A percentile compares a stretch with the other conserved stretches of the same genome.
These are phyloP conservation scores for Stenurella melanura DNA, from an alignment of 2,888 invertebrate species.

Conservation along the genomic window DNA sequence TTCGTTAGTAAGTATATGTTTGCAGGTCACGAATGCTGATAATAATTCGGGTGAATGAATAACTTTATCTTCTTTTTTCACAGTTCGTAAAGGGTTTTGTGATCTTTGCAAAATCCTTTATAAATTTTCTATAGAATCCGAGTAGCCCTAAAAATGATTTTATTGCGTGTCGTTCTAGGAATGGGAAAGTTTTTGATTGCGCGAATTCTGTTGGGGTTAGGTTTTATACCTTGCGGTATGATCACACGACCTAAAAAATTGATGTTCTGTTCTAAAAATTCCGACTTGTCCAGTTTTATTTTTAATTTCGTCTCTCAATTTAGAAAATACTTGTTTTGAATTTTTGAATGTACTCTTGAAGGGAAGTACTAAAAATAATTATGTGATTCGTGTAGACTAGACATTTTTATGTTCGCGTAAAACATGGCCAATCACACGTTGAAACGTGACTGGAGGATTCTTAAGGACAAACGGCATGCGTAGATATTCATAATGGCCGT, in stretches of 20 bases:
- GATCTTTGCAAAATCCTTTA: too few species aligned
- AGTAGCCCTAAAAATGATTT: neutral
- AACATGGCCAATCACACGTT: neutral
- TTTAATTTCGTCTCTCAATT: too few species aligned
- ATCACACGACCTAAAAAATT: neutral
- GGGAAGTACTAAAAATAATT: too few species aligned
- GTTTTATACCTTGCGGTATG: neutral
- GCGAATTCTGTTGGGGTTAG: neutral
- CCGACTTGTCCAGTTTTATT: neutral
- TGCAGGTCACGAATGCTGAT: too few species aligned
- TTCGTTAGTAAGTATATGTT: too few species aligned
- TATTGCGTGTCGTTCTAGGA: neutral
- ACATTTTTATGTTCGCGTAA: neutral
- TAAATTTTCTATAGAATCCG: neutral
- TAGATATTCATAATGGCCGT: too few species aligned
- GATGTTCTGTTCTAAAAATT: neutral
- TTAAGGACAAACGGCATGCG: neutral
- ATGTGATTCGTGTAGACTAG: neutral
- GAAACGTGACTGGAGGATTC: neutral
- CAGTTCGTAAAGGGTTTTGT: too few species aligned
- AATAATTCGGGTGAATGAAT: too few species aligned
- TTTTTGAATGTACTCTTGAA: neutral
- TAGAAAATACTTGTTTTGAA: too few species aligned
- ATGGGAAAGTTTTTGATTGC: neutral
- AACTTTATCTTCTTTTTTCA: too few species aligned